Base-by-base conservation (phyloP, 2,797 vertebrate genomes). In the Babyrousa celebensis region DNA sequence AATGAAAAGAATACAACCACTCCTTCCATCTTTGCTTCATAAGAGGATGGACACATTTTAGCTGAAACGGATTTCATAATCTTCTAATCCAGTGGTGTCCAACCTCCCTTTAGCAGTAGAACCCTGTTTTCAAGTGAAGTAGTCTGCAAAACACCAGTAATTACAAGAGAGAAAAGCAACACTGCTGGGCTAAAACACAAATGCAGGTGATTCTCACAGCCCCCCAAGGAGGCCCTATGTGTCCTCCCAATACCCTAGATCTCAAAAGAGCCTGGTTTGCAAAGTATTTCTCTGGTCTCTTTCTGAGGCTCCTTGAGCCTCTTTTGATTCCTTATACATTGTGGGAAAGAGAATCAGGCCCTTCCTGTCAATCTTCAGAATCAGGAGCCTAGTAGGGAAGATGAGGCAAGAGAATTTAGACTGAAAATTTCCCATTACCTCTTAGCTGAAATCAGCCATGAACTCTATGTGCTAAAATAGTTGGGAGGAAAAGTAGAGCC, bases 111-210 rank as follows among this genome's bases (percentile, higher is more conserved):
- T 43, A 71, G 29, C 29, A 72, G 23, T 11, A 95, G 83, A 91
- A 74, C 3, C 7, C 54, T 85, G 27, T 86, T 91, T 93, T 32
- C 48, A 65, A 84, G 12, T 29, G 74, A 93, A 91, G 94, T 68
- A 40, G 14, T 87, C 62, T 63, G 58, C 36, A 52, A 89, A 75
- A 48, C 68, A 43, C 65, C 67, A 72, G 20, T n/a, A 18, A 89
- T 65, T 91, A 85, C 32, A 67, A 80, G 25, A 94, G 58, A 85
- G 21, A 15, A 94, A 72, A 77, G n/a, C 21, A 62, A 12, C n/a
- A 12, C 71, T 9, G 1, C 20, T 85, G 60, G 21, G 32, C 79
- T 83, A 60, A 92, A 32, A 54, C 15, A 91, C 2, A 36, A 70
- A 56, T 3, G 9, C 5, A 65, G 17, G 6, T 0, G 1, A 56